Evolutionary conservation across 2,113 vertebrate genomes (phyloP).

Genomic region (Theristicus caerulescens): DNA sequence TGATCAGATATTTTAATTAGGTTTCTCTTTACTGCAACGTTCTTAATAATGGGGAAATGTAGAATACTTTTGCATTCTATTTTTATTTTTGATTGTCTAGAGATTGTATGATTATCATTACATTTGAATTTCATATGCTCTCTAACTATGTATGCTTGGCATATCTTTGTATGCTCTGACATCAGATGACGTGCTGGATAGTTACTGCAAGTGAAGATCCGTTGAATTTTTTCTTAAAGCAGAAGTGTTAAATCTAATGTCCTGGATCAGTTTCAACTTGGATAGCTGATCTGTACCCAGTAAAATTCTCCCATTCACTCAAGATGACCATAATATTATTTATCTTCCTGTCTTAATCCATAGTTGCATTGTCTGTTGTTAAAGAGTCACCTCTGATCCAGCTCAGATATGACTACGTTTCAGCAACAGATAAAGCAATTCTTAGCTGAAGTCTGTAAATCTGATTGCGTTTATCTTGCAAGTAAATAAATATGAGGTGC

Average conservation of each 20-base stretch:
- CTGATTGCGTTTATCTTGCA: not conserved
- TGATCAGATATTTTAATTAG: not conserved
- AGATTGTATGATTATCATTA: not conserved
- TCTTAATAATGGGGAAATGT: not conserved
- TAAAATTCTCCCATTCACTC: not conserved
- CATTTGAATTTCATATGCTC: not conserved
- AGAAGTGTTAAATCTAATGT: not conserved
- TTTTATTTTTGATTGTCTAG: not conserved
- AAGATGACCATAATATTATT: not conserved
- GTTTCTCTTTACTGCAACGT: not conserved
- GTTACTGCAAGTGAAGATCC: not conserved
- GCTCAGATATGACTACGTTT: not conserved
- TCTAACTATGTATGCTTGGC: not conserved
- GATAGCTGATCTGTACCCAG: not conserved
- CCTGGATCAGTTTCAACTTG: not conserved
- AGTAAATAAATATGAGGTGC: not conserved
- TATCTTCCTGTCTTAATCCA: not conserved
- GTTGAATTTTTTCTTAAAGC: not conserved
- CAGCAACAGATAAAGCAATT: not conserved
- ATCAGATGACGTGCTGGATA: not conserved
- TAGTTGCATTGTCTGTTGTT: not conserved
- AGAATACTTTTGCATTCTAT: not conserved
- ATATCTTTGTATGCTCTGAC: not conserved
- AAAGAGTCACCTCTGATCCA: not conserved
- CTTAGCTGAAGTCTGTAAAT: not conserved